Evolutionary conservation across 1,140 invertebrate species (phyloP).

Genomic region (Idris sp.): DNA sequence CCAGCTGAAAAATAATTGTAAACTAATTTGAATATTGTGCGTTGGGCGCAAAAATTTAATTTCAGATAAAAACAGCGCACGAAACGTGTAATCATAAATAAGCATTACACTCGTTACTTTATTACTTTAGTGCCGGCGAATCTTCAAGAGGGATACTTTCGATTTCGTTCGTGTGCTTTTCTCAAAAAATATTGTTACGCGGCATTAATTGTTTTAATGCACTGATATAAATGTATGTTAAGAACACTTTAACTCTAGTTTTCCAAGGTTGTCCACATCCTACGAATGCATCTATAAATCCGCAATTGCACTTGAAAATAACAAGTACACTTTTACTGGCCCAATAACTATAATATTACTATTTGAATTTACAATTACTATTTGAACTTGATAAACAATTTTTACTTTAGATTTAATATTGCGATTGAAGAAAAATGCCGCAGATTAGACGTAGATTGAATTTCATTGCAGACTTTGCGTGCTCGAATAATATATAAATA

Average conservation of each 20-base stretch:
- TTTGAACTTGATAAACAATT: too few relatives aligned
- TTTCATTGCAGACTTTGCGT: constrained; percentile 17
- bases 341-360: constrained; percentile 20
- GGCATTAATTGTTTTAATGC: constrained; percentile 25
- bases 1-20: constrained; percentile 9
- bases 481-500: too few relatives aligned
- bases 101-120: too few relatives aligned
- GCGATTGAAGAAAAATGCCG: neutral
- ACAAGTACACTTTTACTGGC: constrained; percentile 31
- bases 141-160: too few relatives aligned
- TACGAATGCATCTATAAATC: constrained; percentile 13
- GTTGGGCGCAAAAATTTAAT: constrained; percentile 15
- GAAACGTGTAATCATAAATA: too few relatives aligned
- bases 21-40: constrained; percentile 23
- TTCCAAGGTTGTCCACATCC: constrained; percentile 21
- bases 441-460: constrained; percentile 9
- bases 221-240: constrained; percentile 7
- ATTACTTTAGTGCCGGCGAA: too few relatives aligned
- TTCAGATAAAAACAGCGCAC: constrained; percentile 7
- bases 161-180: too few relatives aligned
- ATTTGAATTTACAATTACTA: too few relatives aligned
- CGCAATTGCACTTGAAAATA: constrained; percentile 26
- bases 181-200: too few relatives aligned
- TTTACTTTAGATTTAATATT: too few relatives aligned
- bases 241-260: too few relatives aligned